Evolutionary conservation across 1,140 invertebrate species (phyloP), one percentile per base, ranked within the genome.

Genomic region (Achroia grisella): DNA sequence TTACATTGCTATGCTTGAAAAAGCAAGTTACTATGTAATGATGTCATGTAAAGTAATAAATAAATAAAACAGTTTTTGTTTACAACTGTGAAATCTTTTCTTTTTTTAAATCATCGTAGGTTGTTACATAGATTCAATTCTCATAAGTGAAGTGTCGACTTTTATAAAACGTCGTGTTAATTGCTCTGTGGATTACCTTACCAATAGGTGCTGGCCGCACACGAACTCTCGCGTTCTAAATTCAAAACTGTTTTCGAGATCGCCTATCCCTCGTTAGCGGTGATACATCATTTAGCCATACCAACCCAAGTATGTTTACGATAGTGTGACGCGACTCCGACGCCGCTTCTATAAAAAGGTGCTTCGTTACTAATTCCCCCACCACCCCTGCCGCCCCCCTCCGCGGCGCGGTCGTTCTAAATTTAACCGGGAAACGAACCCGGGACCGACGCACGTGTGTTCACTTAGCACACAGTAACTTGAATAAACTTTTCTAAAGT

Each of bases 301-400:
- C 54, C 50, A 39, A 53, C 54, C 50, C 36, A 44, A 56, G 55
- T 60, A 57, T 62, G 63, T 66, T 63, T 65, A 67, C 55, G 52
- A 72, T 71, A 74, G 62, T 41, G 44, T 49, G 42, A 48, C 50
- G 54, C 62, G 57, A 62, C 56, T 57, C 48, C 53, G 70, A 60
- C 62, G 59, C 52, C 49, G 72, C 56, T 64, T 78, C 77, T 83
- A 81, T 78, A 83, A 81, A 83, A 83, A 83, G 77, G 71, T 59
- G 59, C 65, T 79, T 77, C 68, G 66, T 70, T 72, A 71, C 71
- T 58, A 66, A 62, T 63, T 58, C 70, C 68, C 61, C 55, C 48
- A 42, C 56, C 17, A n/a, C 48, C 64, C 60, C 62, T 55, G 60
- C 28, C 47, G 43, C 47, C 39, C 48, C 36, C 44, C 36, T 13